phyloP scores from a whole-genome alignment of 2,888 invertebrate species.

The Stenurella melanura region DNA sequence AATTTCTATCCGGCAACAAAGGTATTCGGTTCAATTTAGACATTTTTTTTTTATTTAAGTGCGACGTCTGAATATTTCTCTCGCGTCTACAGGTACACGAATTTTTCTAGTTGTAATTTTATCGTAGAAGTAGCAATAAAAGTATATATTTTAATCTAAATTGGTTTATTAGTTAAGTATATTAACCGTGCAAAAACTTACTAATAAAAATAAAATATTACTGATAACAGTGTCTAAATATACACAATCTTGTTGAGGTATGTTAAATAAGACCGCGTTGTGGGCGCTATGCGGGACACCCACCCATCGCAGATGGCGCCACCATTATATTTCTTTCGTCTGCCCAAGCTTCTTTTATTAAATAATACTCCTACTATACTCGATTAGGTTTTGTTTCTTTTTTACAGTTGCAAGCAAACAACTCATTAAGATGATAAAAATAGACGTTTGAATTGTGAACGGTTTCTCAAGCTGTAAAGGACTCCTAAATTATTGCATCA shows the following conservation, averaged over 20 bases:
- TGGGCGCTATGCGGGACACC: slow-evolving; percentile 54
- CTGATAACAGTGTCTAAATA: slow-evolving; percentile 27
- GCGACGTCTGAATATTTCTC: slow-evolving; percentile 15
- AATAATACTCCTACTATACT: slow-evolving; percentile 49
- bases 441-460: slow-evolving; percentile 10
- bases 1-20: slow-evolving; percentile 50
- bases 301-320: slow-evolving; percentile 57
- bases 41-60: slow-evolving; percentile 2
- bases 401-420: slow-evolving; percentile 17
- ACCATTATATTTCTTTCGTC: slow-evolving; percentile 53
- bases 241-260: slow-evolving; percentile 18
- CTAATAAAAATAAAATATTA: slow-evolving; percentile 33
- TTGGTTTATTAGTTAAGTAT: slow-evolving; percentile 30
- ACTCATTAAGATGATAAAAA: slow-evolving; percentile 23
- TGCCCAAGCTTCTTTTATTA: slow-evolving; percentile 47
- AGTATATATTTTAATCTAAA: slow-evolving; percentile 36
- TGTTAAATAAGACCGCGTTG: slow-evolving; percentile 24
- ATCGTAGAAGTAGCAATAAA: slow-evolving; percentile 28
- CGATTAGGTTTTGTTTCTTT: slow-evolving; percentile 33
- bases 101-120: slow-evolving; percentile 42
- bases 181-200: slow-evolving; percentile 33
- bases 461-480: not conserved
- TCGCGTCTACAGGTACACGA: slow-evolving; percentile 12
- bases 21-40: slow-evolving; percentile 20
- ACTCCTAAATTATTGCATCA: slow-evolving; percentile 8